Percentiles rank a stretch among this genome's conserved stretches.
These are phyloP conservation scores for Calyptomena viridis DNA, from an alignment of 2,113 vertebrate genomes.

Conservation along the genomic window DNA sequence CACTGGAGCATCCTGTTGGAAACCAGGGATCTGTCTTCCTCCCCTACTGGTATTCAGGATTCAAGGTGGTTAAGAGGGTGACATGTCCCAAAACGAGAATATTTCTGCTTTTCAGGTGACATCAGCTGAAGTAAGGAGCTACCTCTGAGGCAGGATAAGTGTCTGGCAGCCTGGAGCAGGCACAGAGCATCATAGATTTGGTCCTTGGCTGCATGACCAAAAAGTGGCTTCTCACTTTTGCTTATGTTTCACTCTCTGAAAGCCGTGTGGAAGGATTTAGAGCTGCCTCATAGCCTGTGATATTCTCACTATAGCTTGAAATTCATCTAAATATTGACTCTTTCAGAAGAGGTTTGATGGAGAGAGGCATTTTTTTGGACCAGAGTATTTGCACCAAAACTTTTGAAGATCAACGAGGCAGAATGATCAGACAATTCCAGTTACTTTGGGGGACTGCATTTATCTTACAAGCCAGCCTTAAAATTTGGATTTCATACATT, in stretches of 20 bases:
- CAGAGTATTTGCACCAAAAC: background rate
- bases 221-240: background rate
- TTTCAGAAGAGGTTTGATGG: background rate
- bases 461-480: constrained; percentile 61
- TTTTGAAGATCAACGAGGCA: constrained; percentile 64
- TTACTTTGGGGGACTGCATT: constrained; percentile 30
- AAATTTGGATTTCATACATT: constrained; percentile 66
- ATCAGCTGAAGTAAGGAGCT: background rate
- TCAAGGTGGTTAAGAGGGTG: background rate
- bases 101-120: background rate
- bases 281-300: background rate
- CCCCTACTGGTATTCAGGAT: background rate
- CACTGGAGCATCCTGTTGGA: background rate
- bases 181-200: accelerated
- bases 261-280: background rate
- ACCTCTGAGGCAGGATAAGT: background rate
- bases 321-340: background rate
- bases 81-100: accelerated
- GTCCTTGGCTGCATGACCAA: background rate
- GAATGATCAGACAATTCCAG: constrained; percentile 22
- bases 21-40: background rate
- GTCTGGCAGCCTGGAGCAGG: background rate
- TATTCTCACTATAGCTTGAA: background rate
- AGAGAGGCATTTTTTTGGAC: background rate
- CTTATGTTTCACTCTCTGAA: background rate